Evolutionary conservation across 2,113 vertebrate genomes (phyloP).

Genomic region (Glareola pratincola): DNA sequence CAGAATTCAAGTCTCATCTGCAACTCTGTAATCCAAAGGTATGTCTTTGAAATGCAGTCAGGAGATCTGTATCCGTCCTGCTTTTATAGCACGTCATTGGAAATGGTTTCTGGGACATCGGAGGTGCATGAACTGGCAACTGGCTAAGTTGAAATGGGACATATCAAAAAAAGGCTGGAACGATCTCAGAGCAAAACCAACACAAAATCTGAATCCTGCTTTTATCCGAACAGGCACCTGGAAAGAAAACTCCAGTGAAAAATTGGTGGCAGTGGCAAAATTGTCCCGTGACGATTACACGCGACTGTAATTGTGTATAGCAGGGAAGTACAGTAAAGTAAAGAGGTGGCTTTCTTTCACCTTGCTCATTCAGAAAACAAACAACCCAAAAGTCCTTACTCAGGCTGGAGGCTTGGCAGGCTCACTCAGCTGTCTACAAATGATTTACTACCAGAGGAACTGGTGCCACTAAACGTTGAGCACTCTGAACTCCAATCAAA

Average conservation of each 20-base stretch:
- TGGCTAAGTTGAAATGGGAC: not conserved
- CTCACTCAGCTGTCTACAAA: not conserved
- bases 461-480: not conserved
- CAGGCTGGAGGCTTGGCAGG: not conserved
- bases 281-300: not conserved
- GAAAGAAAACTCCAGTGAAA: not conserved
- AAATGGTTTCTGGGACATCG: not conserved
- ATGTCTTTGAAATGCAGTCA: conserved; percentile 12
- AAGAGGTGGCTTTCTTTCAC: not conserved
- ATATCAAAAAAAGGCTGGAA: not conserved
- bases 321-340: not conserved
- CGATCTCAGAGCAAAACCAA: not conserved
- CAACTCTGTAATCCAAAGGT: not conserved
- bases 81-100: not conserved
- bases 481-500: not conserved
- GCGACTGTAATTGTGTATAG: not conserved
- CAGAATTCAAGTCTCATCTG: not conserved
- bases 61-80: not conserved
- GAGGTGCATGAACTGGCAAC: not conserved
- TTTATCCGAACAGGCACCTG: not conserved
- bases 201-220: not conserved
- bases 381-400: not conserved
- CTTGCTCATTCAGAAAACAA: not conserved
- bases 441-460: not conserved
- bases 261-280: not conserved